Base-by-base conservation (phyloP, 2,888 invertebrate species). In the Graphium colonna region DNA sequence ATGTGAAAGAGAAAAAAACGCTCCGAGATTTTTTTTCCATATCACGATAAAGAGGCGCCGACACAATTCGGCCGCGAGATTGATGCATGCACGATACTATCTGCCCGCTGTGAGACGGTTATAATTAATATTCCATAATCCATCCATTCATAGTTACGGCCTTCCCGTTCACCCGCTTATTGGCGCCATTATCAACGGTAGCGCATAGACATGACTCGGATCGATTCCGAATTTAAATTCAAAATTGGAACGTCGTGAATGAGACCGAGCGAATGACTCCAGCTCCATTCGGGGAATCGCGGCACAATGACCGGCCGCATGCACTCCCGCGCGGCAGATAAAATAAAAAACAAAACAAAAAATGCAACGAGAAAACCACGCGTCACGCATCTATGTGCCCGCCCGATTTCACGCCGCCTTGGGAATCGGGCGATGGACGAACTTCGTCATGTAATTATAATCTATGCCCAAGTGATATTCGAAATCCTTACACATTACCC, bases 321-420 rank as follows among this genome's bases (percentile, higher is more conserved):
- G 77, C 79, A 67, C 71, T 87, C 84, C 81, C 73, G 82, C 80
- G 81, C 72, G 80, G 79, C 82, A 49, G 86, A 87, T 73, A 73
- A 48, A 70, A 87, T 77, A 33, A 33, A 28, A 28, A 28, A 28
- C 4, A 28, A 28, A 28, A 80, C 66, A 81, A 84, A 85, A 83
- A 82, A 76, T 71, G 65, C 70, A 73, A 76, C 75, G 77, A 82
- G 84, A 87, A 86, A 89, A 83, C 83, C 82, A 87, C 88, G 85
- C 85, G 88, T 88, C 89, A 88, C 87, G 89, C 85, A 87, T 83
- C 85, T n/a, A 85, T 87, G 85, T 87, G 87, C 82, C n/a, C 81
- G 79, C 83, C 82, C 85, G 77, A 85, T 87, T 86, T 87, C 83
- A 83, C 82, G 79, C 82, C 78, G 86, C 82, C 88, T 84, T 88